Conservation (phyloP, 2,888 invertebrate species). For the Thymelicus lineola region DNA sequence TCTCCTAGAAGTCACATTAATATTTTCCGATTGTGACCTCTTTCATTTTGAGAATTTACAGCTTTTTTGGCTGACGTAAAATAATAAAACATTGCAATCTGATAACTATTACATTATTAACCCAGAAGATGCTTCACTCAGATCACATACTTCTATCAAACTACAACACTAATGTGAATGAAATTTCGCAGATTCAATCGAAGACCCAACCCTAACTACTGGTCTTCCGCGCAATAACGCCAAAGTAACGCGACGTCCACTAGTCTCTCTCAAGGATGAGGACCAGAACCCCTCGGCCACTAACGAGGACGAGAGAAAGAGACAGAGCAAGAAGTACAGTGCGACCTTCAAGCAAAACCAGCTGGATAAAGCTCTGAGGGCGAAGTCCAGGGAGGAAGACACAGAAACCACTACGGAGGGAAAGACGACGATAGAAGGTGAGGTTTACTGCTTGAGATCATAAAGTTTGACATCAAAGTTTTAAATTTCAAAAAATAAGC, state of each 20-base stretch:
- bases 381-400: conserved; percentile 51
- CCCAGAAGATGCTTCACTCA: no score
- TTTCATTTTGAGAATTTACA: no score
- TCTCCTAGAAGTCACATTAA: no score
- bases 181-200: conserved; percentile 62
- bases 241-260: conserved; percentile 69
- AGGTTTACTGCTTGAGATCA: neutral
- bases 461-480: no score
- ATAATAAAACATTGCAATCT: no score
- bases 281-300: conserved; percentile 77
- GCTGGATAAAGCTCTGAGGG: conserved; percentile 65
- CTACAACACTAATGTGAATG: neutral
- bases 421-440: conserved; percentile 62
- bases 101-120: no score
- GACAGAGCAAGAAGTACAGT: conserved; percentile 80
- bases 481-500: no score
- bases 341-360: conserved; percentile 74
- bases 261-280: conserved; percentile 64
- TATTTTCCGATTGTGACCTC: no score
- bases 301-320: conserved; percentile 73
- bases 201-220: conserved; percentile 64
- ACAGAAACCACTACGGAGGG: conserved; percentile 59
- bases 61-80: no score
- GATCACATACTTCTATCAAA: neutral
- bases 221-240: conserved; percentile 50